Evolutionary conservation across 2,888 invertebrate genomes (phyloP), one percentile per base, ranked within the genome.

Genomic region (Sialis lutaria): DNA sequence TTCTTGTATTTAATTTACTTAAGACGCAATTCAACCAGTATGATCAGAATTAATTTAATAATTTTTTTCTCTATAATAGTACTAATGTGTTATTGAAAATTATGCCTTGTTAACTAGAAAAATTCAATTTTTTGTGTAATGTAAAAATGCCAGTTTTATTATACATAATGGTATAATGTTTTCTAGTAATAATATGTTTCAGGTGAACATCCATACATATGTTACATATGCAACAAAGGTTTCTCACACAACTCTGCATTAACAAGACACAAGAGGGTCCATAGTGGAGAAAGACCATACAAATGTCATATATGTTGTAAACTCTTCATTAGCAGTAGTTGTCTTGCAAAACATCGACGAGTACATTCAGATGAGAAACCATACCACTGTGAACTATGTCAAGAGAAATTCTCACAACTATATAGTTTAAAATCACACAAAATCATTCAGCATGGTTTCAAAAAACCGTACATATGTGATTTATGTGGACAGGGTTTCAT

Each of bases 351-450:
- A 9, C 45, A 45, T 40, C 34, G 35, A 40, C 39, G 45, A n/a
- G 40, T 35, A 32, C 45, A 45, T 37, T 32, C 45, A 8, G 45
- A 35, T 7, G 45, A 45, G 32, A 34, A 45, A 46, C 46, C 46
- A 9, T 46, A 32, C 13, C 42, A 46, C 33, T 46, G 46, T 34
- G 22, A 46, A 34, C 10, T 46, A 32, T 46, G 46, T 42, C 9
- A 41, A 4, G 37, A 46, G 30, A n/a, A 33, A 34, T 46, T 46
- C 35, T 30, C 34, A 10, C 33, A 33, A 10, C 12, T 35, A 34
- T 32, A 37, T 4, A 32, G 32, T 9, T 34, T 46, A 34, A 37
- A 32, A 39, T 33, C 31, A 39, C 45, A 37, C 39, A 37, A 34
- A 45, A 13, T 10, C 12, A 35, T 30, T n/a, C 37, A 45, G 9